Base-by-base conservation (phyloP, 2,113 vertebrate species). In the Sebastes fasciatus region DNA sequence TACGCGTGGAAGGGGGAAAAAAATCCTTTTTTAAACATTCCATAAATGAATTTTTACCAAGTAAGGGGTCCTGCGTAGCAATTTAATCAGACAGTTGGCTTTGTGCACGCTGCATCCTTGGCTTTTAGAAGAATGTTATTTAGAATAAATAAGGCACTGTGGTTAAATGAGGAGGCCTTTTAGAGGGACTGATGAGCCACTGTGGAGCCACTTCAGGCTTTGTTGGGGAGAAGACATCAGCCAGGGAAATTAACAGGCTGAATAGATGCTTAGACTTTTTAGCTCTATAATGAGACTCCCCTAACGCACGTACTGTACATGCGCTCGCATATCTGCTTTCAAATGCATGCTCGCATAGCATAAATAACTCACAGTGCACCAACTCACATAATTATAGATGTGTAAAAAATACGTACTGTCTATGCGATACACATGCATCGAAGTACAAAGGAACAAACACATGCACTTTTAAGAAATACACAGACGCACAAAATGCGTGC, bases 241-340 rank as follows among this genome's bases (percentile, higher is more conserved):
- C 74, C 85, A 57, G 89, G 89, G 88, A 93, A 93, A 93, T 91
- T 82, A 91, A 89, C 77, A 73, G 89, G 66, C 83, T 90, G 77
- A 93, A 87, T 91, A 80, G 84, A 91, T 71, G 64, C 87, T 86
- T 83, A 68, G 85, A 89, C 79, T 85, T 75, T 89, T 86, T 70
- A 82, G 80, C 86, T 86, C 65, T 49, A 60, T 91, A 92, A 91
- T 91, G 88, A 92, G 78, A 80, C 83, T 81, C 45, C 74, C 72
- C 79, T 11, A 82, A 75, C 11, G 14, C 40, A 21, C 40, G 6
- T 26, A 70, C 74, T 71, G 61, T 62, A 77, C 77, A 77, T 83
- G 57, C 79, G 82, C 51, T 82, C 75, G n/a, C 72, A 81, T 68
- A 88, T 84, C 74, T 77, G 66, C 76, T 78, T 81, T 61, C 73